Percentiles rank a stretch among this genome's conserved stretches.
Evolutionary conservation across 2,113 vertebrate genomes (phyloP).

Genomic region (Podarcis muralis): DNA sequence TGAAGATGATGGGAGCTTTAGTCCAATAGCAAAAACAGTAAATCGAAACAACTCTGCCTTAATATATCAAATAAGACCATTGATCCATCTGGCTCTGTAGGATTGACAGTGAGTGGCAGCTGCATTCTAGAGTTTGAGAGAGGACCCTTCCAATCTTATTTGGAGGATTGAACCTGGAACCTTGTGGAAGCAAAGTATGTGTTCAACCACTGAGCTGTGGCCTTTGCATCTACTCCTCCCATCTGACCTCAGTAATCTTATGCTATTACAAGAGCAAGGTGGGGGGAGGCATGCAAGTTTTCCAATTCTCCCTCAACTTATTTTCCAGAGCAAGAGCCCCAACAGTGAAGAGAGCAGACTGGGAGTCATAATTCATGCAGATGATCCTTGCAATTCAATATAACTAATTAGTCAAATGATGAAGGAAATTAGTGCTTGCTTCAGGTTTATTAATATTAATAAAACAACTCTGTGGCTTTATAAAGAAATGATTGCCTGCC

Average conservation of each 20-base stretch:
- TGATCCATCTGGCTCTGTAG: too few species aligned
- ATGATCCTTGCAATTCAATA: conserved; percentile 79
- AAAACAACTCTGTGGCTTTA: conserved; percentile 70
- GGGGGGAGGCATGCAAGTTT: neutral
- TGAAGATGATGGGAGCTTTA: too few species aligned
- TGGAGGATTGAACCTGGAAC: too few species aligned
- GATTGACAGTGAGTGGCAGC: too few species aligned
- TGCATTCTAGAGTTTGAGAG: too few species aligned
- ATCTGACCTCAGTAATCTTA: neutral
- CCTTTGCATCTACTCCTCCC: neutral
- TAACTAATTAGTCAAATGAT: conserved; percentile 81
- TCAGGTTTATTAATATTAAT: conserved; percentile 83
- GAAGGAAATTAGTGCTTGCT: conserved; percentile 82
- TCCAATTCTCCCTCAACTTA: neutral
- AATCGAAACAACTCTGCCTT: too few species aligned
- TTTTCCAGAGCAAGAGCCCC: conserved; percentile 38
- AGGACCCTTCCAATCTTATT: too few species aligned
- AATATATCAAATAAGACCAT: too few species aligned
- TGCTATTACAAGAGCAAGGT: neutral
- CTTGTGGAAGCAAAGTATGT: too few species aligned
- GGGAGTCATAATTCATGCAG: conserved; percentile 79
- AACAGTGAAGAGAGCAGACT: conserved; percentile 47
- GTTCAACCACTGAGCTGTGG: too few species aligned
- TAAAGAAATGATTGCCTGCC: conserved; percentile 61
- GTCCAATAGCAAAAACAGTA: too few species aligned